These are phyloP conservation scores for Manis javanica DNA, from an alignment of 2,797 vertebrate genomes.

Conservation along the genomic window DNA sequence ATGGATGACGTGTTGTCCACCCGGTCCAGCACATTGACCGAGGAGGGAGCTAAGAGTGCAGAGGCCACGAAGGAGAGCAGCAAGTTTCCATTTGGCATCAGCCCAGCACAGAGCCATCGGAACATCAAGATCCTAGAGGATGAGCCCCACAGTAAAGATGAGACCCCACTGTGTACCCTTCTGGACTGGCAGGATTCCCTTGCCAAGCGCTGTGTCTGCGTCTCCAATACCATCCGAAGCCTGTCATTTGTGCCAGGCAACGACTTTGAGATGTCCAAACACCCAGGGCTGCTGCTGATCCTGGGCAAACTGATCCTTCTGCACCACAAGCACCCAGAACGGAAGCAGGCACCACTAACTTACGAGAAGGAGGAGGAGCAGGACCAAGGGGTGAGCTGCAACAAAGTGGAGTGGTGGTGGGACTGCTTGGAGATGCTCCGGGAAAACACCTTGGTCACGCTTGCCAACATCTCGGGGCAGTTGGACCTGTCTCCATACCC, in stretches of 20 bases:
- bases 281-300: constrained; percentile 96
- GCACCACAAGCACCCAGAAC: constrained; percentile 97
- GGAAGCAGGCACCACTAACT: constrained; percentile 97
- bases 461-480: constrained; percentile 99
- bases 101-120: constrained; percentile 88
- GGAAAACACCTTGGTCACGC: constrained; percentile 97
- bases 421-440: constrained; percentile 98
- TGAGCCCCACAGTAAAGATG: constrained; percentile 98
- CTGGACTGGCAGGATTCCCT: constrained; percentile 98
- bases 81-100: constrained; percentile 87
- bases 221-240: constrained; percentile 99
- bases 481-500: constrained; percentile 97
- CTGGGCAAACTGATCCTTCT: constrained; percentile 96
- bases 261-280: constrained; percentile 99
- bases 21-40: constrained; percentile 88
- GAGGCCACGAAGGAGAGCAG: constrained; percentile 88
- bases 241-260: constrained; percentile 98
- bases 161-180: constrained; percentile 95
- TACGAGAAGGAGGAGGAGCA: constrained; percentile 98
- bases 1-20: constrained; percentile 94
- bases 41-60: constrained; percentile 85
- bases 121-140: constrained; percentile 95
- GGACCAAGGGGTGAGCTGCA: constrained; percentile 95
- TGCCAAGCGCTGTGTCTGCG: constrained; percentile 95
- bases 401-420: constrained; percentile 99